phyloP scores from a whole-genome alignment of 2,888 invertebrate species.

The Eledone cirrhosa region DNA sequence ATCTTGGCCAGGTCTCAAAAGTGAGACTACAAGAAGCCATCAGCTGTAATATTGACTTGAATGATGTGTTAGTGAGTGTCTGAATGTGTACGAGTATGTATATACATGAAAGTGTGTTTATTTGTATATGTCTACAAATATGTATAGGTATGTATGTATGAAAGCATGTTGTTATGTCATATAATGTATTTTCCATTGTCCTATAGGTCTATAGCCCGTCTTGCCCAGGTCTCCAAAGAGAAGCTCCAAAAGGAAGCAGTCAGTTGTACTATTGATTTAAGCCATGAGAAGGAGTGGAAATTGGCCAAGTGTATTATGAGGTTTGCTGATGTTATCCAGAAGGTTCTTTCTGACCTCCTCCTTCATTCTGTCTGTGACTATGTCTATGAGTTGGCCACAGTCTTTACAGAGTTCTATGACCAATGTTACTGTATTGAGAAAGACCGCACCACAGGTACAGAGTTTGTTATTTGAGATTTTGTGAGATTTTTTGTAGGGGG shows the following conservation, averaged over 20 bases:
- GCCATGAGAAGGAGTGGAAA: conserved; percentile 94
- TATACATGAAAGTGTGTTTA: too few species aligned
- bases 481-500: too few species aligned
- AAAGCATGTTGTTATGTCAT: too few species aligned
- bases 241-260: conserved; percentile 74
- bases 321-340: conserved; percentile 86
- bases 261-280: conserved; percentile 76
- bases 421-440: conserved; percentile 97
- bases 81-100: too few species aligned
- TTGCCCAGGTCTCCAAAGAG: conserved; percentile 63
- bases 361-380: conserved; percentile 93
- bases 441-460: conserved; percentile 73
- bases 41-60: too few species aligned
- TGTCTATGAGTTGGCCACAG: conserved; percentile 90
- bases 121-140: too few species aligned
- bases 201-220: conserved; percentile 68
- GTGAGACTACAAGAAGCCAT: too few species aligned
- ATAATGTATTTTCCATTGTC: too few species aligned
- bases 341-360: conserved; percentile 82
- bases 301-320: conserved; percentile 79
- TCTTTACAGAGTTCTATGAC: conserved; percentile 97
- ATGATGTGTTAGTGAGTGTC: too few species aligned
- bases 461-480: not conserved
- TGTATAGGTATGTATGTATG: too few species aligned
- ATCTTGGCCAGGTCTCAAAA: too few species aligned